Base-by-base conservation (phyloP, 2,888 invertebrate genomes). In the Leptarthrus brevirostris region DNA sequence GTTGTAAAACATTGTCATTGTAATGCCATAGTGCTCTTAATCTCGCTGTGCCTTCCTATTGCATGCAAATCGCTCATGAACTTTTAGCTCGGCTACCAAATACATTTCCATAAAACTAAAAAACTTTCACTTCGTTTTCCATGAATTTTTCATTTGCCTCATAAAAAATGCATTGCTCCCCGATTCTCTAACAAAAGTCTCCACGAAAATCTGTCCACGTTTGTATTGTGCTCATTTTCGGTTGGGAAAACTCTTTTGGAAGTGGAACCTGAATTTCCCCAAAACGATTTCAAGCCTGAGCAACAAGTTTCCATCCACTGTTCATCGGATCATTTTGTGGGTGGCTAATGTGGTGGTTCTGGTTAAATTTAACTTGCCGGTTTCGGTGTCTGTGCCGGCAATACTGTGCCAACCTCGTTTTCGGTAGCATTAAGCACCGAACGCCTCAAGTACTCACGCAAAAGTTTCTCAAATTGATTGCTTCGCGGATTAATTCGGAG, bases 91-190 rank as follows among this genome's bases (percentile, higher is more conserved):
- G 8, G 30, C 8, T 6, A 4, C 4, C 30, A 30, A 30, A 30
- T 8, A 30, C 30, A 30, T 30, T 30, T 30, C 30, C 26, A 4
- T 24, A 24, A 3, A 54, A 22, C 56, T n/a, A 26, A 24, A 56
- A 56, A 56, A 56, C 56, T 56, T 56, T 56, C 56, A 56, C 56
- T 56, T 56, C 56, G 10, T 56, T 56, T 56, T 56, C 56, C 30
- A 56, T 30, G 26, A 24, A 56, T 30, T 56, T 56, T 30, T 30
- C 26, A n/a, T 30, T 16, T 12, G n/a, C 14, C 16, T 1, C 54
- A 54, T 3, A 53, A 56, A 56, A 56, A 26, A 14, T 26, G 24
- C 56, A 56, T 30, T 30, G 10, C 56, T 30, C 30, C 8, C 3
- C 8, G 14, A 14, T 56, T 56, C 16, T 6, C 56, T 30, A 30